Conservation (phyloP, 2,888 invertebrate species). For the Heliconius erato region DNA sequence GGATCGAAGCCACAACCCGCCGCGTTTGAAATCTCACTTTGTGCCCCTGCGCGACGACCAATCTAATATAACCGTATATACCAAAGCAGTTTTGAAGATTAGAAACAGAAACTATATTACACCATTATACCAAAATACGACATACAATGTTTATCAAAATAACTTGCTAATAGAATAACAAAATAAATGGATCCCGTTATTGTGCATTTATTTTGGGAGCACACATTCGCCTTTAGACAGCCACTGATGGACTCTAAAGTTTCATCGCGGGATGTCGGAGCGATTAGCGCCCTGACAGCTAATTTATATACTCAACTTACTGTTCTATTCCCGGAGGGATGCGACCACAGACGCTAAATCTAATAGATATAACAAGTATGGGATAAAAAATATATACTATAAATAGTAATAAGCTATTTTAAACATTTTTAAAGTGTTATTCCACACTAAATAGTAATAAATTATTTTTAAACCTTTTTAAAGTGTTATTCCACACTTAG, state of each 20-base stretch:
- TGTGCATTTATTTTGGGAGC: conserved; percentile 76
- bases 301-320: conserved; percentile 86
- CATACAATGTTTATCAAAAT: conserved; percentile 43
- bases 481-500: too few relatives aligned
- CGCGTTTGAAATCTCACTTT: background rate
- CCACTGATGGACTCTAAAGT: conserved; percentile 83
- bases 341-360: conserved; percentile 60
- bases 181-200: conserved; percentile 61
- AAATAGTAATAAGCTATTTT: background rate
- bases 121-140: conserved; percentile 44
- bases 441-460: background rate
- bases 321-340: conserved; percentile 79
- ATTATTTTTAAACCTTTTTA: too few relatives aligned
- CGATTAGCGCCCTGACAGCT: conserved; percentile 85
- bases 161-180: conserved; percentile 76
- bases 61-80: background rate
- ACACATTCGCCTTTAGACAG: conserved; percentile 76
- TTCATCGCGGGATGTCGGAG: conserved; percentile 84
- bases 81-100: background rate
- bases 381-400: conserved; percentile 39
- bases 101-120: background rate
- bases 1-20: background rate
- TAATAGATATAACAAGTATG: conserved; percentile 63
- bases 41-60: background rate
- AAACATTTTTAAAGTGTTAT: too few relatives aligned